Evolutionary conservation across 2,797 vertebrate genomes (phyloP), one percentile per base, ranked within the genome.

Genomic region (Pempheris klunzingeri): DNA sequence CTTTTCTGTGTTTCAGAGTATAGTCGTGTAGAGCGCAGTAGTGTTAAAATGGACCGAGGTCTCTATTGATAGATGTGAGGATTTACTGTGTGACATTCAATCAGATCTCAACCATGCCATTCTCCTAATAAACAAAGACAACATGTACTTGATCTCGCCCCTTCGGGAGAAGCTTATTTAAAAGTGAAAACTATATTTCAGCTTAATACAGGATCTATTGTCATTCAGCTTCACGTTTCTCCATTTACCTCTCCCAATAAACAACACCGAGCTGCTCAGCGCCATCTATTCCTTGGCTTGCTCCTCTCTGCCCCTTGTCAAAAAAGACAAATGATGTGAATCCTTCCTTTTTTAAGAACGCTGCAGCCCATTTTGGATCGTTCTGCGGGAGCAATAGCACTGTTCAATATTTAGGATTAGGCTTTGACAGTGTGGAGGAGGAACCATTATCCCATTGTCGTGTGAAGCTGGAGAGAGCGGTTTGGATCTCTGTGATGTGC

Each of bases 401-500:
- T 69, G 89, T 78, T 86, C 87, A 86, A 84, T 88, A 90, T 90
- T 92, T 82, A 58, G 88, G 89, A 91, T 88, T 81, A 84, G 88
- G 83, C 82, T 90, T 64, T 87, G 92, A 90, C 87, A 87, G 82
- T 79, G 36, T 61, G 77, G 87, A 83, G 86, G 86, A 82, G 77
- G 82, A 85, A 87, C 86, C 86, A 90, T 91, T 92, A 91, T 90
- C 82, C 89, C 74, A 84, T 86, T 91, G 90, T 88, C 79, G 87
- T 87, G 88, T 90, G 91, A 92, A 88, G 85, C 79, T 53, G 73
- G 77, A 81, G 82, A 54, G 71, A 84, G 83, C 52, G 77, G 81
- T 91, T 78, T 84, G 90, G 77, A 89, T 91, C 87, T 88, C 76
- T 93, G 90, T 93, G 93, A 95, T 95, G 93, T 93, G 90, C 92